These are phyloP conservation scores for Gymnocheta viridis DNA, from an alignment of 2,888 invertebrate genomes.

Conservation along the genomic window DNA sequence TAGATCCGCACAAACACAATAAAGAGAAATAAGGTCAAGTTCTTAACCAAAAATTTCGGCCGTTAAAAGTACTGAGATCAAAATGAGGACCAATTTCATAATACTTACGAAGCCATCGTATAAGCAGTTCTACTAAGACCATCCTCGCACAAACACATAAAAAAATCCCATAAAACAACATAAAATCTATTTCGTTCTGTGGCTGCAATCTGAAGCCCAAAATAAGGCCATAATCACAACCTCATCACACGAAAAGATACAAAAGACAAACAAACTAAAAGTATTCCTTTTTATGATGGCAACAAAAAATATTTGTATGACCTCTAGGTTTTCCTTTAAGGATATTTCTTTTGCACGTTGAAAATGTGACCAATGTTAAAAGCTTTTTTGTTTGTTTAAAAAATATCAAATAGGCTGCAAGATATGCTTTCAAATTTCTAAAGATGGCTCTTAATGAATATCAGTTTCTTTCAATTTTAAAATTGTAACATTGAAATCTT, in stretches of 20 bases:
- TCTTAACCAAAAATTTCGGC: no score
- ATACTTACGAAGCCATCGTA: no score
- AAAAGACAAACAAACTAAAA: conserved; percentile 7
- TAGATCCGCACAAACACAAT: no score
- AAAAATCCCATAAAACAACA: background rate
- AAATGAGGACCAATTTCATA: no score
- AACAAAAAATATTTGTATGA: conserved; percentile 46
- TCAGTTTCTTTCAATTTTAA: background rate
- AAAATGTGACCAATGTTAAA: conserved; percentile 28
- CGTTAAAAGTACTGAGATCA: no score
- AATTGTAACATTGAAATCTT: background rate
- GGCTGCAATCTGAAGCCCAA: conserved; percentile 20
- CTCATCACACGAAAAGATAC: conserved; percentile 10
- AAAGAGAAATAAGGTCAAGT: no score
- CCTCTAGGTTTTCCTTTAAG: conserved; percentile 43
- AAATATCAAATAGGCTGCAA: background rate
- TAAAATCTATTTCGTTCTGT: background rate
- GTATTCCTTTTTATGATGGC: conserved; percentile 13
- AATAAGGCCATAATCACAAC: conserved; percentile 48
- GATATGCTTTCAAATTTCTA: background rate
- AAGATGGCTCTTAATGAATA: background rate
- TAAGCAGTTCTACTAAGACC: background rate
- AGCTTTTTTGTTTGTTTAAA: background rate
- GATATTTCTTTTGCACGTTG: conserved; percentile 15
- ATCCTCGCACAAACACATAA: background rate